Evolutionary conservation across 2,888 invertebrate species (phyloP), one percentile per base, ranked within the genome.

Genomic region (Ectemnius continuus): DNA sequence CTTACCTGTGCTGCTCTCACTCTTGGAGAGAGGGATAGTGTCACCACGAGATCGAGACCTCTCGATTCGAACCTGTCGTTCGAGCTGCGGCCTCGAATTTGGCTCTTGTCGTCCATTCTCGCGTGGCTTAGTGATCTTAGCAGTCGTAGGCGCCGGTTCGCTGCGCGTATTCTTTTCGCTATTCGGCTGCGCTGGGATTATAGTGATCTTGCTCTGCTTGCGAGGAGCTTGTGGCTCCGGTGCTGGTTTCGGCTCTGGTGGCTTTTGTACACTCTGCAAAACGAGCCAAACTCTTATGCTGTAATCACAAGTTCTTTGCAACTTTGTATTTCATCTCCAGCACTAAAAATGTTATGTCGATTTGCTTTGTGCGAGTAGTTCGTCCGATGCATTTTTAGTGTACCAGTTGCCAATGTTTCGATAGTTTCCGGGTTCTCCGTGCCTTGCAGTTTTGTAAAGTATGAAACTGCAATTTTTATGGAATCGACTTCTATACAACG

Each of bases 141-240:
- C 36, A 36, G 36, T 36, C 4, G 36, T 11, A 57, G 84, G 76
- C 14, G 83, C 79, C 68, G 87, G 80, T 80, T 84, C 81, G 36
- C 80, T 80, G 75, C 60, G 78, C 72, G 85, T 78, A 80, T 84
- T 87, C 71, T 87, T 88, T 57, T 88, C 88, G 72, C 75, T 86
- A 70, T 87, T 88, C 59, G 90, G 88, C 78, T 90, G 90, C 47
- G 91, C 87, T n/a, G 91, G 91, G 70, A 91, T 88, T 83, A 92
- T 92, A 67, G 91, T 91, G 80, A 91, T 90, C 87, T 91, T 91
- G 84, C 91, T 91, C 79, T 90, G 90, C 82, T 91, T 91, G 26
- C 91, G 86, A 70, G 78, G n/a, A 16, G 14, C 79, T 75, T 73
- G 86, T 74, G 66, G 85, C 72, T 81, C 86, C 78, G 76, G 6